phyloP scores from a whole-genome alignment of 2,113 vertebrate genomes.

The Reinhardtius hippoglossoides region DNA sequence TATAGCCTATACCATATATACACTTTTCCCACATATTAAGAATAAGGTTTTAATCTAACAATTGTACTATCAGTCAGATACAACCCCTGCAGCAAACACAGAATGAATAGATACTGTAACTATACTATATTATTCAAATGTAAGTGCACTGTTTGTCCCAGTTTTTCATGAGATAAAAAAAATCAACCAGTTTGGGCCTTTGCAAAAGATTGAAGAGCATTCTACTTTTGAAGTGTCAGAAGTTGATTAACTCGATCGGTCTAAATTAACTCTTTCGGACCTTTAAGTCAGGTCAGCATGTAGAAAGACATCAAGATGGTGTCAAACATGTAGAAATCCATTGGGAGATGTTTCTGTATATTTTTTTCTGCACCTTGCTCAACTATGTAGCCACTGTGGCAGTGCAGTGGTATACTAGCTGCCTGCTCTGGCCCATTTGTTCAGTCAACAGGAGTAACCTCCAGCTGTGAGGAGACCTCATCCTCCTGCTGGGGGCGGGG shows the following conservation, averaged over 20 bases:
- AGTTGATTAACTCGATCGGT: background rate
- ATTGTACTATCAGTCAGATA: background rate
- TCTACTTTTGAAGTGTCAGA: background rate
- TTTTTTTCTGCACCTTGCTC: conserved; percentile 19
- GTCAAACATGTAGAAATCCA: conserved; percentile 17
- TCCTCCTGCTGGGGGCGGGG: conserved; percentile 36
- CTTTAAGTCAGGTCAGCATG: background rate
- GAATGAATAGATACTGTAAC: background rate
- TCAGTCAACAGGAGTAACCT: conserved; percentile 70
- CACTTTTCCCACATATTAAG: background rate
- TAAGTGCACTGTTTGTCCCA: too few relatives aligned
- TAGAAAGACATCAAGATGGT: background rate
- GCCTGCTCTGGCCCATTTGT: conserved; percentile 58
- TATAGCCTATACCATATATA: background rate
- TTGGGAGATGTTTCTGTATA: background rate
- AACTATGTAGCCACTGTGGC: conserved; percentile 29
- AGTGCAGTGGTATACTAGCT: conserved; percentile 16
- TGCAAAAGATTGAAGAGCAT: too few relatives aligned
- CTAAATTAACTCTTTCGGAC: background rate
- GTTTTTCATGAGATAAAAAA: background rate
- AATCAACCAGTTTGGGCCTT: too few relatives aligned
- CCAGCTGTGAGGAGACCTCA: conserved; percentile 66
- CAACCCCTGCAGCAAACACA: too few relatives aligned
- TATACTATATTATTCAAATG: background rate
- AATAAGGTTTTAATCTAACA: background rate